Conservation (phyloP, 1,140 invertebrate species). For the Dreissena rostriformis region DNA sequence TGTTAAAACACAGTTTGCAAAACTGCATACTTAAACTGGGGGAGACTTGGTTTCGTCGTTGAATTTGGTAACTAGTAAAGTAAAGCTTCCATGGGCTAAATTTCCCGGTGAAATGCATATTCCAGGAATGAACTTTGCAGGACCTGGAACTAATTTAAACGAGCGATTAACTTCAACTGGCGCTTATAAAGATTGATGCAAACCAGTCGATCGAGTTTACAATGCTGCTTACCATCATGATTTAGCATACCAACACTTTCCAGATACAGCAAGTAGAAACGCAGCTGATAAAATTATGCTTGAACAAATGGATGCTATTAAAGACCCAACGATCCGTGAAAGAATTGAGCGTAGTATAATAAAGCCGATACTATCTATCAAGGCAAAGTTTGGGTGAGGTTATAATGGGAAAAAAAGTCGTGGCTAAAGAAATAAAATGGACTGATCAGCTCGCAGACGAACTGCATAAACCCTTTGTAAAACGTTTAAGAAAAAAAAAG, state of each 20-base stretch:
- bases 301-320: not conserved
- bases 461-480: not conserved
- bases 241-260: not conserved
- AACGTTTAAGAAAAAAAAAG: not conserved
- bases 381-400: not conserved
- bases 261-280: not conserved
- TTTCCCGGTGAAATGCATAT: not conserved
- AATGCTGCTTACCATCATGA: not conserved
- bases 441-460: not conserved
- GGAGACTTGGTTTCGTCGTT: not conserved
- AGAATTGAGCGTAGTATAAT: not conserved
- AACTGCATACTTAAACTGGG: not conserved
- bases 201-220: not conserved
- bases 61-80: not conserved
- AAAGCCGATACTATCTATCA: not conserved
- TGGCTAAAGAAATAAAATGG: not conserved
- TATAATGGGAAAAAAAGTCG: not conserved
- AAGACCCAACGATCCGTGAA: not conserved
- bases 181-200: not conserved
- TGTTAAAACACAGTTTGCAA: not conserved
- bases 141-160: conserved; percentile 5
- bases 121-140: not conserved
- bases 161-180: not conserved
- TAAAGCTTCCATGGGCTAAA: not conserved
- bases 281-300: not conserved